Evolutionary conservation across 1,140 invertebrate genomes (phyloP), one percentile per base, ranked within the genome.

Genomic region (Drosophila burlai): DNA sequence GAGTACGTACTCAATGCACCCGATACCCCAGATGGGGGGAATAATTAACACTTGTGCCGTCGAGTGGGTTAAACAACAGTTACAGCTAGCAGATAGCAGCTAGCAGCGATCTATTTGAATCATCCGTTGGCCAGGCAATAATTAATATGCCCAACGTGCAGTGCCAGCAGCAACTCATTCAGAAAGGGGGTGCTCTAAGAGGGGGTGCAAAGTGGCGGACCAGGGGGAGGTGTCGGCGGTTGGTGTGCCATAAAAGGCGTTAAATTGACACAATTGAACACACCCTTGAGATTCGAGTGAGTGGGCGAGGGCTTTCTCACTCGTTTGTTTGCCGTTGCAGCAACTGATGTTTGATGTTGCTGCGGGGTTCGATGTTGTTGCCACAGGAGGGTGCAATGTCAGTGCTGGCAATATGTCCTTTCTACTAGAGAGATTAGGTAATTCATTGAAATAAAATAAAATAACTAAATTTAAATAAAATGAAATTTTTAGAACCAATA

Each of bases 261-360:
- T 92, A 92, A 92, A 92, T 92, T 92, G 90, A 92, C 90, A 92
- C 90, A 92, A 92, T 92, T 86, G 90, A 92, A 92, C 74, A 86
- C 90, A 92, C 90, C 90, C 90, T 86, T 90, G 90, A 92, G 85
- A 81, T 66, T 91, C 82, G 64, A 73, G 81, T 64, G 57, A 55
- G 59, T 66, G 75, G 71, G 76, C 40, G 54, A 38, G 75, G 62
- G 45, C 55, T 75, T 61, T 49, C 64, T 69, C 52, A 47, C 42
- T 61, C 64, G 46, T 54, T 74, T 65, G 72, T 82, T 80, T 72
- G 49, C 43, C 45, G 16, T 49, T 76, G 67, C 29, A 65, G 50
- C 49, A 76, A 63, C 52, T 66, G 52, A 21, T 80, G 72, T 76
- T 57, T 66, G 52, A 21, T 83, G 67, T 75, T 74, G 64, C 36